A percentile compares a stretch with the other conserved stretches of the same genome.
Evolutionary conservation across 2,113 vertebrate genomes (phyloP).

Genomic region (Turnix velox): DNA sequence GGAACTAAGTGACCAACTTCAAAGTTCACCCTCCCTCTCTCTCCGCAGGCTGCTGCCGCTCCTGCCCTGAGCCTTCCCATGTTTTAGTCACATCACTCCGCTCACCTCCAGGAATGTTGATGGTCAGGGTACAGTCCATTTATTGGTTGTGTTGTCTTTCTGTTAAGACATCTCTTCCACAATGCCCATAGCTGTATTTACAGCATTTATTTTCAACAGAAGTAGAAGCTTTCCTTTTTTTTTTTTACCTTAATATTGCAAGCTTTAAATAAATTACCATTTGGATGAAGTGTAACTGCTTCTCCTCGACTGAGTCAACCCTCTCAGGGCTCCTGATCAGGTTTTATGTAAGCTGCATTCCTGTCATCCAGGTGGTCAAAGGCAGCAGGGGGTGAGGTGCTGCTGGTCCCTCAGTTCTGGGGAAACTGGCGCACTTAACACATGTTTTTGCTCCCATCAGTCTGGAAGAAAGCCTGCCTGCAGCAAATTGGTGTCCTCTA

Average conservation of each 20-base stretch:
- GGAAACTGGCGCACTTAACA: background rate
- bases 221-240: background rate
- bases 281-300: background rate
- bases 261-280: constrained; percentile 4
- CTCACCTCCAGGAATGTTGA: background rate
- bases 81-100: background rate
- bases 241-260: background rate
- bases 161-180: background rate
- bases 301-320: background rate
- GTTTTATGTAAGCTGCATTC: background rate
- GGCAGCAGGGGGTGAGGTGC: background rate
- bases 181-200: rapidly evolving
- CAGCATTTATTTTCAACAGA: background rate
- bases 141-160: background rate
- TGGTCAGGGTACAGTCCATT: background rate
- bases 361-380: background rate
- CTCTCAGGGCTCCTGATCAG: background rate
- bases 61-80: too few species aligned
- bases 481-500: background rate
- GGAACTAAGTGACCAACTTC: background rate
- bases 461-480: background rate
- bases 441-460: background rate
- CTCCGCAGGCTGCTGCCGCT: background rate
- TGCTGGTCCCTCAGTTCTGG: background rate
- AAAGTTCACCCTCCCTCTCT: background rate